These are phyloP conservation scores for Scytalopus superciliaris DNA, from an alignment of 2,113 vertebrate species.

Conservation along the genomic window DNA sequence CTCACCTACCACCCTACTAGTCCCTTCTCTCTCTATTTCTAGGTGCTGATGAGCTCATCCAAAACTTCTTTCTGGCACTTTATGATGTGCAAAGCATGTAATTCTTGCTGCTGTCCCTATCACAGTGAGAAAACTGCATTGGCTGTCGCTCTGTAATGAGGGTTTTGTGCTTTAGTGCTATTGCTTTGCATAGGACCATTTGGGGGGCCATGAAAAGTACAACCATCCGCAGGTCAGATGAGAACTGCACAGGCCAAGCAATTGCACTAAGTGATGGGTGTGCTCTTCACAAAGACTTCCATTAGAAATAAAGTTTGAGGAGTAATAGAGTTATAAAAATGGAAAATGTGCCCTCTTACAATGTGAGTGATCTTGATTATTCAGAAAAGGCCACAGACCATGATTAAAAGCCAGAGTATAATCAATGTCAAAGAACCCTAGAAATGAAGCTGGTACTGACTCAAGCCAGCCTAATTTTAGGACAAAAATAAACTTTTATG, in stretches of 20 bases:
- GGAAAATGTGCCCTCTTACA: not conserved
- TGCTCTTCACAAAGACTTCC: not conserved
- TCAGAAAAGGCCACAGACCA: constrained; percentile 22
- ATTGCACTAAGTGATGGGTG: not conserved
- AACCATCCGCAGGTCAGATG: not conserved
- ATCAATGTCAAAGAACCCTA: not conserved
- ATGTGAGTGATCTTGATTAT: not conserved
- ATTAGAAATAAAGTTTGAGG: not conserved
- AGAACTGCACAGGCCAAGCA: not conserved
- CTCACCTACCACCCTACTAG: not conserved
- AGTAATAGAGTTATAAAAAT: constrained; percentile 31
- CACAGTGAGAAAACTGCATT: not conserved
- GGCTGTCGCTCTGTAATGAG: not conserved
- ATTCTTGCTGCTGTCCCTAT: not conserved
- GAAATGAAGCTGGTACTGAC: not conserved
- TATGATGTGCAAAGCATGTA: not conserved
- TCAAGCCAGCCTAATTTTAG: not conserved
- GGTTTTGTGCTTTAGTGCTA: not conserved
- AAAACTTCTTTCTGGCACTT: not conserved
- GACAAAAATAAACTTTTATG: not conserved
- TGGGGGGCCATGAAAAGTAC: not conserved
- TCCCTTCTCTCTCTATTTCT: not conserved
- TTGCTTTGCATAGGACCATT: not conserved
- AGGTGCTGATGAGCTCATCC: not conserved
- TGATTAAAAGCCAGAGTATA: not conserved